Percentiles rank a stretch among this genome's conserved stretches.
These are phyloP conservation scores for Columba guinea DNA, from an alignment of 2,797 vertebrate genomes.

Conservation along the genomic window DNA sequence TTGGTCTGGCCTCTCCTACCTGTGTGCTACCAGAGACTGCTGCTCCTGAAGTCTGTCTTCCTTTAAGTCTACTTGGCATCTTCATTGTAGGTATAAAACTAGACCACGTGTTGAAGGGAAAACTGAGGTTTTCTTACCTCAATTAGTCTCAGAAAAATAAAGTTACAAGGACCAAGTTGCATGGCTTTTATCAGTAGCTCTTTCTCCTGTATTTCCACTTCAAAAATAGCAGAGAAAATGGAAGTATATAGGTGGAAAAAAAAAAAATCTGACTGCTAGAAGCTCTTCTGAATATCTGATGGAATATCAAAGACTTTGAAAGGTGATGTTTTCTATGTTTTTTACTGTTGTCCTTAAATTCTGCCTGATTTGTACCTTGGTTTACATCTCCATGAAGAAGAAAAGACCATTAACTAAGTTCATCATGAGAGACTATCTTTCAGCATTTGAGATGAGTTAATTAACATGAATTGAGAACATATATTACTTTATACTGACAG, in stretches of 20 bases:
- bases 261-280: neutral
- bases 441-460: neutral
- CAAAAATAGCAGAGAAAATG: neutral
- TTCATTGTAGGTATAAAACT: neutral
- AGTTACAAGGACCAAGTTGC: neutral
- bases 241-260: neutral
- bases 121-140: neutral
- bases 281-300: neutral
- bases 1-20: neutral
- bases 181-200: neutral
- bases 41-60: neutral
- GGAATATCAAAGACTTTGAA: neutral
- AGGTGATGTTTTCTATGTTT: neutral
- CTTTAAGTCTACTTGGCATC: neutral
- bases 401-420: neutral
- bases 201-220: neutral
- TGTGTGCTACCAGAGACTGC: neutral
- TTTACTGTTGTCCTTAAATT: neutral
- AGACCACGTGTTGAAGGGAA: neutral
- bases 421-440: neutral
- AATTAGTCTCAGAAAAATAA: neutral
- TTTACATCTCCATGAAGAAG: neutral
- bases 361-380: neutral
- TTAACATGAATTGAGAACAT: neutral
- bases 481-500: neutral